A percentile compares a stretch with the other conserved stretches of the same genome.
phyloP scores from a whole-genome alignment of 2,888 invertebrate genomes.

The Nomada fucata region DNA sequence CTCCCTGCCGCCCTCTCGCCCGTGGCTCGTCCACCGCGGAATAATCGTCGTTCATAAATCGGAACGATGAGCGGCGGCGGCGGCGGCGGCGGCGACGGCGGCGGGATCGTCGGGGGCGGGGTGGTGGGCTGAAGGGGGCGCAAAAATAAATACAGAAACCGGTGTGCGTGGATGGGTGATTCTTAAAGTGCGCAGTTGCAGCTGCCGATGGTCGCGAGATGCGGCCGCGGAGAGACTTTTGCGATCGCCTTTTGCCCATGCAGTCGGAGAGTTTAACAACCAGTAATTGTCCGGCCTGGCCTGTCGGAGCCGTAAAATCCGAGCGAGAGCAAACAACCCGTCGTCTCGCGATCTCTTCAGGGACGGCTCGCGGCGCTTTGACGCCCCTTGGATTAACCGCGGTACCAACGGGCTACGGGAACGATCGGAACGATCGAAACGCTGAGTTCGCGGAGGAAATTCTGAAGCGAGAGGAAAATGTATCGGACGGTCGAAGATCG shows the following conservation, averaged over 20 bases:
- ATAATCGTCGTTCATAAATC: slow-evolving; percentile 55
- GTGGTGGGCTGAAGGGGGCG: slow-evolving; percentile 4
- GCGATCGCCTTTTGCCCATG: slow-evolving; percentile 67
- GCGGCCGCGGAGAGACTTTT: slow-evolving; percentile 61
- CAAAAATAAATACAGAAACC: slow-evolving; percentile 59
- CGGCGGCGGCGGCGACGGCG: neutral
- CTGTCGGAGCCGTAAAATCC: slow-evolving; percentile 80
- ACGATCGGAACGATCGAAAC: neutral
- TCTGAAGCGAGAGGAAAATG: neutral
- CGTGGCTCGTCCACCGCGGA: slow-evolving; percentile 14
- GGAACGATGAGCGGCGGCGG: slow-evolving; percentile 35
- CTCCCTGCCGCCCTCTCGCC: neutral
- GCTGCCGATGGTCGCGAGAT: slow-evolving; percentile 65
- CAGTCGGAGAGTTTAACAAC: slow-evolving; percentile 79
- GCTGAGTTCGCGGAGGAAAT: neutral
- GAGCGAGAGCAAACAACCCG: slow-evolving; percentile 79
- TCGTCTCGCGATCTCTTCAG: slow-evolving; percentile 60
- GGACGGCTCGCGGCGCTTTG: slow-evolving; percentile 60
- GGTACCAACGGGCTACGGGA: neutral
- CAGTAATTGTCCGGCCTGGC: slow-evolving; percentile 80
- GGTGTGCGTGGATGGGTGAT: slow-evolving; percentile 56
- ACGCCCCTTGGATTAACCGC: slow-evolving; percentile 54
- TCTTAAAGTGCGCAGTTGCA: slow-evolving; percentile 60
- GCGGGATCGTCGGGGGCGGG: neutral
- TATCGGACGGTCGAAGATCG: too few species aligned